Evolutionary conservation across 2,797 vertebrate genomes (phyloP).

Genomic region (Lophotriccus pileatus): DNA sequence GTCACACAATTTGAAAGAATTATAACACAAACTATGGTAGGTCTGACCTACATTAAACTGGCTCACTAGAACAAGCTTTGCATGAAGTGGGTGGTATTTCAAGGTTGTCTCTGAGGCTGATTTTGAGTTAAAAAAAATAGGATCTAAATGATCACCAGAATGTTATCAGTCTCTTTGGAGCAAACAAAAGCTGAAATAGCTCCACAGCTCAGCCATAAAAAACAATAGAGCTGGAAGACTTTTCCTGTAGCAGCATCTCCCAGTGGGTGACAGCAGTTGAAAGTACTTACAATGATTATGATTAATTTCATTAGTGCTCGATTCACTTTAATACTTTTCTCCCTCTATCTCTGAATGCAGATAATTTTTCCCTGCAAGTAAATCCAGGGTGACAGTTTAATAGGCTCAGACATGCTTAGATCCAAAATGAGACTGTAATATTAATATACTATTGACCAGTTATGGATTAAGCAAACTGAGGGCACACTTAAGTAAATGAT

Average conservation of each 20-base stretch:
- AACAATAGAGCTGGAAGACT: constrained; percentile 35
- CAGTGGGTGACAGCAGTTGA: constrained; percentile 67
- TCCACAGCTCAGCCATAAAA: background rate
- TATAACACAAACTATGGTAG: background rate
- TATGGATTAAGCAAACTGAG: constrained; percentile 75
- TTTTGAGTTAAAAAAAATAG: background rate
- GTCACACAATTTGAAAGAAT: constrained; percentile 24
- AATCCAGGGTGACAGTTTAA: constrained; percentile 86
- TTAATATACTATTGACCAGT: constrained; percentile 83
- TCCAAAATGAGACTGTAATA: constrained; percentile 78
- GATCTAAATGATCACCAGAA: background rate
- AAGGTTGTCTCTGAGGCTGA: background rate
- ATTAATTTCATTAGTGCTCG: constrained; percentile 77
- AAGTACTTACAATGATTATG: constrained; percentile 67
- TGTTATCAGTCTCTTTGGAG: background rate
- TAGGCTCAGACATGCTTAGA: constrained; percentile 79
- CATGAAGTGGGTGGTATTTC: constrained; percentile 1
- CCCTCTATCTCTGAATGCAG: constrained; percentile 75
- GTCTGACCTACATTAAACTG: constrained; percentile 30
- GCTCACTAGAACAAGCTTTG: background rate
- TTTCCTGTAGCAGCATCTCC: constrained; percentile 64
- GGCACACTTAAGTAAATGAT: constrained; percentile 69
- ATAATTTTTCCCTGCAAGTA: constrained; percentile 81
- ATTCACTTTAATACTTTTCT: constrained; percentile 67
- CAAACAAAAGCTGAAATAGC: background rate